These are phyloP conservation scores for Hexactinellida sp. DNA, from an alignment of 37 sponge, comb jelly and placozoan genomes.

Conservation along the genomic window DNA sequence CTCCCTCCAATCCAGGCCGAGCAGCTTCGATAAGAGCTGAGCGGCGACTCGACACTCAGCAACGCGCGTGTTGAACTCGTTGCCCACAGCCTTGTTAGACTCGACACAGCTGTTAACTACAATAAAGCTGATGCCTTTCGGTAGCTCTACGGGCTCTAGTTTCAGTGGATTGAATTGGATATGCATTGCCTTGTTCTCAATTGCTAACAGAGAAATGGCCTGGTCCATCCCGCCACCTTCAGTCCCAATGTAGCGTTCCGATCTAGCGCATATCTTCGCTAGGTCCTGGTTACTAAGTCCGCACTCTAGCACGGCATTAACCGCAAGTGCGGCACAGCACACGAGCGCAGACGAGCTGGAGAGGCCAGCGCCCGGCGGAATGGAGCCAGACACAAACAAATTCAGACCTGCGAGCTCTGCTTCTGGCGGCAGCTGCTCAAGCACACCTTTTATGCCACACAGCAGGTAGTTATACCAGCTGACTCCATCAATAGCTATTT, in stretches of 20 bases:
- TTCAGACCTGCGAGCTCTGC: conserved; percentile 41
- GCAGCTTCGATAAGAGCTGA: conserved; percentile 46
- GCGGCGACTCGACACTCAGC: conserved; percentile 82
- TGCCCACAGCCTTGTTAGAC: conserved; percentile 57
- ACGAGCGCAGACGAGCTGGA: conserved; percentile 98
- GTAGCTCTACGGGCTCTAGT: conserved; percentile 40
- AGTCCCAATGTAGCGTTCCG: conserved; percentile 88
- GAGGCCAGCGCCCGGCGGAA: conserved; percentile 83
- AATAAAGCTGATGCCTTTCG: conserved; percentile 52
- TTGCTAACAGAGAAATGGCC: conserved; percentile 86
- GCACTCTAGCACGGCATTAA: conserved; percentile 31
- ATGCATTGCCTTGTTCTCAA: conserved; percentile 57
- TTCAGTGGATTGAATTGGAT: conserved; percentile 80
- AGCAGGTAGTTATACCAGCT: conserved; percentile 72
- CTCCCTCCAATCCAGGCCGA: conserved; percentile 48
- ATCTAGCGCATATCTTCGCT: conserved; percentile 71
- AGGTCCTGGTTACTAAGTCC: conserved; percentile 30
- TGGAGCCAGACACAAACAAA: conserved; percentile 62
- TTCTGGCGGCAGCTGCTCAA: conserved; percentile 11
- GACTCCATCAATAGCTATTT: neutral
- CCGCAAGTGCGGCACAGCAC: conserved; percentile 74
- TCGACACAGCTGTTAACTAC: conserved; percentile 61
- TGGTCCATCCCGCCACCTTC: conserved; percentile 97
- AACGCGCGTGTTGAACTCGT: conserved; percentile 71
- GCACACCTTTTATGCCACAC: conserved; percentile 62